Base-by-base conservation (phyloP, 1,140 invertebrate genomes). In the Oryctes rhinoceros region DNA sequence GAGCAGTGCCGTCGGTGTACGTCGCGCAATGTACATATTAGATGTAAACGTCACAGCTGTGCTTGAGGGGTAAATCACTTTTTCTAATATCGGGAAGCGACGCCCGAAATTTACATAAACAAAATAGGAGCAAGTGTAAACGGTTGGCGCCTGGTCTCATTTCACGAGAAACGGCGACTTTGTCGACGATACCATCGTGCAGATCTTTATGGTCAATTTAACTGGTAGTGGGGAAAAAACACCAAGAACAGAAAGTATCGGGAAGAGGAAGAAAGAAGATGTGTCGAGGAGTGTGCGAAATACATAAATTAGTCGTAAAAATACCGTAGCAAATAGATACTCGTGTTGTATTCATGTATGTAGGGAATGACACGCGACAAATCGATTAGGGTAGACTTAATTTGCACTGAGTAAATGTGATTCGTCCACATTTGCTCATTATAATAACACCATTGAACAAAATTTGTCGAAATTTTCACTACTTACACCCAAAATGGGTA, bases 71-170 rank as follows among this genome's bases (percentile, higher is more conserved):
- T 67, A 67, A 67, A 67, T 67, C 30, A 35, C 65, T 67, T 35
- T 20, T 35, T 67, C 65, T 67, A 67, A 67, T 67, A 67, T 67
- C 65, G 18, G 65, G 18, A 18, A 47, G 74, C 30, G n/a, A 20
- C 47, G 18, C 20, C 6, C 37, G n/a, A 81, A 82, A 84, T 84
- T 84, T 84, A 77, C 83, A 84, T 84, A 84, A 84, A 84, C 81
- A 83, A 83, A 81, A 82, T 84, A 78, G 74, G 74, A 79, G 80
- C 78, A 81, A 82, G 82, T 82, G 80, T 83, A 81, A 83, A 81
- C 75, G 78, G 79, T 76, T n/a, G 48, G 65, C 62, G 77, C 44
- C 53, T 49, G 81, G 49, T 80, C 79, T 80, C 78, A 67, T 74
- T 78, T 76, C 79, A 15, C n/a, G n/a, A 18, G 74, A 76, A 76